phyloP scores from a whole-genome alignment of 2,797 vertebrate genomes.

The Scyliorhinus canicula region DNA sequence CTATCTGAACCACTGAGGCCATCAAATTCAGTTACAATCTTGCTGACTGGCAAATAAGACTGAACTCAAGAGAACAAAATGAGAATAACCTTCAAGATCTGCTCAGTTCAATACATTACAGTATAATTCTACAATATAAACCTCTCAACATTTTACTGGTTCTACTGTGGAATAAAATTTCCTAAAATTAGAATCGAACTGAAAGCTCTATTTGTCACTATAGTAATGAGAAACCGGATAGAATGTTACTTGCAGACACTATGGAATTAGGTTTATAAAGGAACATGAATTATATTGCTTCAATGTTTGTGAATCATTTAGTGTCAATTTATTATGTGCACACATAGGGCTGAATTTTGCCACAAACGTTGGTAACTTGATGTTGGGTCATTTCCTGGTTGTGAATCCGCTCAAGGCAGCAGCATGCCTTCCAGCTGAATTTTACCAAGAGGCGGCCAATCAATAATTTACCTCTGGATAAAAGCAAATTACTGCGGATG shows the following conservation, averaged over 20 bases:
- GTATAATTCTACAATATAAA: neutral
- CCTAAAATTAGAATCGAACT: neutral
- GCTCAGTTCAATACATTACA: neutral
- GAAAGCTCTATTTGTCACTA: neutral
- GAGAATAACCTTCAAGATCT: constrained; percentile 25
- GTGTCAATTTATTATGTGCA: neutral
- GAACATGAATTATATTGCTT: neutral
- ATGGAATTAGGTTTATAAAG: neutral
- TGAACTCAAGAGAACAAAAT: constrained; percentile 21
- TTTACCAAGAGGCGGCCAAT: neutral
- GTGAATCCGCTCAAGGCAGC: neutral
- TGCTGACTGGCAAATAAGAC: constrained; percentile 32
- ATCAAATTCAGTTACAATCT: constrained; percentile 26
- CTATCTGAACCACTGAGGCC: constrained; percentile 17
- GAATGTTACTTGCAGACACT: constrained; percentile 21
- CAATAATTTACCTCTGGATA: neutral
- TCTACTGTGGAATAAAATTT: neutral
- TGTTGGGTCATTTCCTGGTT: neutral
- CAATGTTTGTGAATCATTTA: constrained; percentile 15
- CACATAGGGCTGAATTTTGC: neutral
- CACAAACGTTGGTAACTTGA: neutral
- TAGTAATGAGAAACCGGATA: neutral
- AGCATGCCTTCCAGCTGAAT: neutral
- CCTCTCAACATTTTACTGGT: neutral
- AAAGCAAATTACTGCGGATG: no score